Percentiles rank a stretch among this genome's conserved stretches.
phyloP scores from a whole-genome alignment of 2,797 vertebrate species.

The Micropoecilia bifurca region DNA sequence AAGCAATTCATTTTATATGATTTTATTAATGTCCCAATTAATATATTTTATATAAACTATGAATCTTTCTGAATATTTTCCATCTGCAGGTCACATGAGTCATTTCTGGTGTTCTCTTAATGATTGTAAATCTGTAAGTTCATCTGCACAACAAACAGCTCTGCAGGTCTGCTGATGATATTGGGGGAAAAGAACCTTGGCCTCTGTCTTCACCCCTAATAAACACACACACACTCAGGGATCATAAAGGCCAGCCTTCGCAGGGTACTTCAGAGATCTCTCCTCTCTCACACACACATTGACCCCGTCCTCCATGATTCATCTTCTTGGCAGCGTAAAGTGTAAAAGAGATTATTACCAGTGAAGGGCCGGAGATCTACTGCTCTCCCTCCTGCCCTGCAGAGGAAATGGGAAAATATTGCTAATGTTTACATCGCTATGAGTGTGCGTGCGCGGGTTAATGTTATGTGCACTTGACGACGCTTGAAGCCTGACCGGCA shows the following conservation, averaged over 20 bases:
- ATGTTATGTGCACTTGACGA: conserved; percentile 51
- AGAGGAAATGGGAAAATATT: conserved; percentile 74
- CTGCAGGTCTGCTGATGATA: conserved; percentile 9
- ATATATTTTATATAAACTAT: not conserved
- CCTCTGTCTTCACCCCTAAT: conserved; percentile 29
- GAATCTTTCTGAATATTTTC: not conserved
- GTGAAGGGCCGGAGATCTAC: conserved; percentile 71
- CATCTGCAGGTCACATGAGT: not conserved
- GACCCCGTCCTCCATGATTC: conserved; percentile 62
- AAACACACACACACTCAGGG: conserved; percentile 10
- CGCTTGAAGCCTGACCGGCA: conserved; percentile 67
- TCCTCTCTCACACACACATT: conserved; percentile 35
- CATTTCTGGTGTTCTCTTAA: not conserved
- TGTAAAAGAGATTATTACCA: conserved; percentile 75
- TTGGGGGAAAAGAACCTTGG: conserved; percentile 34
- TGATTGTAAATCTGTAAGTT: not conserved
- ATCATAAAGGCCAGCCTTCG: conserved; percentile 45
- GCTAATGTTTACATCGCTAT: conserved; percentile 73
- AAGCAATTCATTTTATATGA: not conserved
- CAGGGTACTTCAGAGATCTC: conserved; percentile 32
- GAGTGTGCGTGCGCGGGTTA: conserved; percentile 35
- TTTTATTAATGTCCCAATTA: not conserved
- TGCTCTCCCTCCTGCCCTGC: conserved; percentile 56
- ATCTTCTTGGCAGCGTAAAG: conserved; percentile 63
- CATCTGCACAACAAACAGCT: not conserved